Conservation (phyloP, 2,113 vertebrate genomes). For the Stictonetta naevosa region DNA sequence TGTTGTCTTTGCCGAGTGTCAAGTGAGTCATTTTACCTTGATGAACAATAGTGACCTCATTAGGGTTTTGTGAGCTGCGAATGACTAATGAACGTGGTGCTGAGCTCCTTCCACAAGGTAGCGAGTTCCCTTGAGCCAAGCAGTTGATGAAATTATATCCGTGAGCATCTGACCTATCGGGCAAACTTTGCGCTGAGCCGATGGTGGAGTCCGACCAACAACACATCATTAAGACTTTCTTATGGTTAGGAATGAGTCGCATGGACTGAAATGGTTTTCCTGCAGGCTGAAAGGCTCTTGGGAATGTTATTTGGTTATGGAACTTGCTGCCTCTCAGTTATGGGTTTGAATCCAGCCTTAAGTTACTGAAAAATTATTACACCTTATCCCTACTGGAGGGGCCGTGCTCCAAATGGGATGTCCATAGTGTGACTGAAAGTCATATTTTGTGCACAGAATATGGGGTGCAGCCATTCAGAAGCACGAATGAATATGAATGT, state of each 20-base stretch:
- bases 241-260: neutral
- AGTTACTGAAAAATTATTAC: neutral
- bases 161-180: neutral
- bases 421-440: neutral
- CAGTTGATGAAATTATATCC: neutral
- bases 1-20: neutral
- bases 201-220: neutral
- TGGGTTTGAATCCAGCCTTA: neutral
- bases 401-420: neutral
- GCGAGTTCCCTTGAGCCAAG: neutral
- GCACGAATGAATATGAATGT: neutral
- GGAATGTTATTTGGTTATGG: neutral
- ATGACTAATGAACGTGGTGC: fast-evolving
- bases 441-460: neutral
- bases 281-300: neutral
- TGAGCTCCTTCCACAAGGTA: neutral
- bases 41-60: neutral
- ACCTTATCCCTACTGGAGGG: neutral
- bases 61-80: neutral
- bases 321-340: neutral
- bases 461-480: neutral
- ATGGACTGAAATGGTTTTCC: neutral
- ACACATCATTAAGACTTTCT: neutral
- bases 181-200: neutral
- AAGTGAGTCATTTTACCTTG: neutral